Percentiles rank a stretch among this genome's conserved stretches.
Evolutionary conservation across 64 coral and sea anemone species (phyloP).

Genomic region (Dendrophyllia cribrosa): DNA sequence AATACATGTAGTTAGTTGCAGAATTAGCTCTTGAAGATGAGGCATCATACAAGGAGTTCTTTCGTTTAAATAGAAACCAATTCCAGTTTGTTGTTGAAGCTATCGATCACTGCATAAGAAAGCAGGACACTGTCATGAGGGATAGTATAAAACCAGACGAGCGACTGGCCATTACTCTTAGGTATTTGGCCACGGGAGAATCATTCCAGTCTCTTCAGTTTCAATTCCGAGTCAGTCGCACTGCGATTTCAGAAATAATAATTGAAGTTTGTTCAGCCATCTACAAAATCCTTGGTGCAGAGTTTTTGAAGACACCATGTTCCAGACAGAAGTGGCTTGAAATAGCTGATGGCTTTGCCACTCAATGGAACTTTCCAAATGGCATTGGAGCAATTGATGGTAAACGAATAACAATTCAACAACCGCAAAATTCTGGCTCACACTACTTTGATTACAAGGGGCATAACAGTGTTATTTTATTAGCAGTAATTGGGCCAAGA

Average conservation of each 20-base stretch:
- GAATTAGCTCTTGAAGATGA: slow-evolving; percentile 59
- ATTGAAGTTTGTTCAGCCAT: slow-evolving; percentile 47
- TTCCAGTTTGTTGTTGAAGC: slow-evolving; percentile 30
- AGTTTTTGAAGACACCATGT: slow-evolving; percentile 2
- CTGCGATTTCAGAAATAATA: slow-evolving; percentile 43
- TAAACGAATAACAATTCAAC: slow-evolving; percentile 32
- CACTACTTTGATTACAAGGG: slow-evolving; percentile 57
- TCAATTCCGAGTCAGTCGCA: slow-evolving; percentile 49
- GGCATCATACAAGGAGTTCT: slow-evolving; percentile 17
- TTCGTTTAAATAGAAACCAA: slow-evolving; percentile 21
- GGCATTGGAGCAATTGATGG: slow-evolving; percentile 31
- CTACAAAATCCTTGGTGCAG: not conserved
- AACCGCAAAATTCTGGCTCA: not conserved
- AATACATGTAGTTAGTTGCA: slow-evolving; percentile 30
- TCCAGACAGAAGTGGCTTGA: not conserved
- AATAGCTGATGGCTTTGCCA: not conserved
- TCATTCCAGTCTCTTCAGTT: slow-evolving; percentile 60
- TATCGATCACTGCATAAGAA: slow-evolving; percentile 24
- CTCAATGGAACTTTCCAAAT: slow-evolving; percentile 25
- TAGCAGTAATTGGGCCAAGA: slow-evolving; percentile 28
- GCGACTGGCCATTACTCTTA: slow-evolving; percentile 61
- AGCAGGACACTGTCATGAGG: slow-evolving; percentile 32
- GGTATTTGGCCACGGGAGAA: slow-evolving; percentile 65
- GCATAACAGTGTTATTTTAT: slow-evolving; percentile 40
- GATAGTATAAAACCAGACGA: slow-evolving; percentile 64